Conservation (phyloP, 1,140 invertebrate species). For the Notospermus geniculatus region DNA sequence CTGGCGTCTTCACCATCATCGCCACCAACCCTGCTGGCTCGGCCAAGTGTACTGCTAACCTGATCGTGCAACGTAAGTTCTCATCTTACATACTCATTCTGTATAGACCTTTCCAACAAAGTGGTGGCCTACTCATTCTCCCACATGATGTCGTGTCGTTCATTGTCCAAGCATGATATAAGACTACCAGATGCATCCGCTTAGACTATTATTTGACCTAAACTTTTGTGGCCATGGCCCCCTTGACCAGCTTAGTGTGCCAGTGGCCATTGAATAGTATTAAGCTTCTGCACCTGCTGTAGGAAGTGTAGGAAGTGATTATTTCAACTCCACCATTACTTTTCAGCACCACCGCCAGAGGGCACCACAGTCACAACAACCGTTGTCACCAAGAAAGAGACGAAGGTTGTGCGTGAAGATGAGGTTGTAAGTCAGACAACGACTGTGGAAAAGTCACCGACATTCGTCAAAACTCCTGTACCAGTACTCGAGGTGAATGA, state of each 20-base stretch:
- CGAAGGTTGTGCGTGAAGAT: conserved; percentile 28
- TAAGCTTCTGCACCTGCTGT: too few relatives aligned
- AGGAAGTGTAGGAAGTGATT: too few relatives aligned
- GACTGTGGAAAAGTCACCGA: conserved; percentile 42
- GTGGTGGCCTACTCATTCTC: too few relatives aligned
- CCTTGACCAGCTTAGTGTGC: too few relatives aligned
- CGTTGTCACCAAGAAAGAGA: conserved; percentile 24
- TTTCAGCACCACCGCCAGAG: conserved; percentile 7
- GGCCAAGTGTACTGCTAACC: conserved; percentile 44
- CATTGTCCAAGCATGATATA: too few relatives aligned
- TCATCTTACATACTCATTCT: neutral
- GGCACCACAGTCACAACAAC: conserved; percentile 27
- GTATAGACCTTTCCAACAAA: too few relatives aligned
- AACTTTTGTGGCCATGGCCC: too few relatives aligned
- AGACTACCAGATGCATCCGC: too few relatives aligned
- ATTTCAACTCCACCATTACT: neutral
- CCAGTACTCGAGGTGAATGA: conserved; percentile 37
- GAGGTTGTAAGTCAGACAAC: conserved; percentile 33
- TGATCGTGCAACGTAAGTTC: conserved; percentile 44
- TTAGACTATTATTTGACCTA: too few relatives aligned
- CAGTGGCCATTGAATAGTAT: too few relatives aligned
- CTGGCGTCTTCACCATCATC: conserved; percentile 54
- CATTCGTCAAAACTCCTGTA: conserved; percentile 40
- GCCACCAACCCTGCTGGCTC: conserved; percentile 74
- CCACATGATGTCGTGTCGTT: too few relatives aligned